Evolutionary conservation across 1,140 invertebrate species (phyloP).

Genomic region (Uloborus diversus): DNA sequence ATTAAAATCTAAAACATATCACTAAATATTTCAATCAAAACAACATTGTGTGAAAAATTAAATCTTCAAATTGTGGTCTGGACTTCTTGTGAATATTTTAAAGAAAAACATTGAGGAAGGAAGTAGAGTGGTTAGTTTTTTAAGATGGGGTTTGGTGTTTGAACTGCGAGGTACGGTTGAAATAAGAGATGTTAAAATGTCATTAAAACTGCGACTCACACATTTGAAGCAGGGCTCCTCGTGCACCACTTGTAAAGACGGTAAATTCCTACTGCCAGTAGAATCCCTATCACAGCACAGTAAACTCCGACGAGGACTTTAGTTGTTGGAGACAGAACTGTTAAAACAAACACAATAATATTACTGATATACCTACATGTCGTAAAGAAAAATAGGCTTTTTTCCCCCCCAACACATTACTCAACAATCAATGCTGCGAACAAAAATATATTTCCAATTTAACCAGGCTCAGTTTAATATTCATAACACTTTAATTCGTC

Average conservation of each 20-base stretch:
- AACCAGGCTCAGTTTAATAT: no score
- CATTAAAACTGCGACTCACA: background rate
- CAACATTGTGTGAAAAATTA: no score
- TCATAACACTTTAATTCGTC: no score
- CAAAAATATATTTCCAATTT: no score
- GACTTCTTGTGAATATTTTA: background rate
- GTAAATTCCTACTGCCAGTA: background rate
- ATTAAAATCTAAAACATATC: no score
- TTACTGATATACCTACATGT: no score
- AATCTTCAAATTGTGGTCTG: background rate
- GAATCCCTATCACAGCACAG: background rate
- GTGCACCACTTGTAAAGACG: background rate
- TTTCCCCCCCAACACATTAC: no score
- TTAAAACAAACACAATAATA: background rate
- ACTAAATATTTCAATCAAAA: no score
- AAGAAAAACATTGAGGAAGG: background rate
- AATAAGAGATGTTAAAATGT: background rate
- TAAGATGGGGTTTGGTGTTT: background rate
- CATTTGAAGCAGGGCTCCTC: background rate
- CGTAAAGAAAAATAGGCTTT: no score
- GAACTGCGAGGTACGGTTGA: background rate
- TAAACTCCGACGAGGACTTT: conserved; percentile 4
- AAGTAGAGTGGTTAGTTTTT: background rate
- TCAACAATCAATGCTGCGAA: no score
- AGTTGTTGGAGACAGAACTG: background rate